These are phyloP conservation scores for Hipposideros larvatus DNA, from an alignment of 2,797 vertebrate genomes.

Conservation along the genomic window DNA sequence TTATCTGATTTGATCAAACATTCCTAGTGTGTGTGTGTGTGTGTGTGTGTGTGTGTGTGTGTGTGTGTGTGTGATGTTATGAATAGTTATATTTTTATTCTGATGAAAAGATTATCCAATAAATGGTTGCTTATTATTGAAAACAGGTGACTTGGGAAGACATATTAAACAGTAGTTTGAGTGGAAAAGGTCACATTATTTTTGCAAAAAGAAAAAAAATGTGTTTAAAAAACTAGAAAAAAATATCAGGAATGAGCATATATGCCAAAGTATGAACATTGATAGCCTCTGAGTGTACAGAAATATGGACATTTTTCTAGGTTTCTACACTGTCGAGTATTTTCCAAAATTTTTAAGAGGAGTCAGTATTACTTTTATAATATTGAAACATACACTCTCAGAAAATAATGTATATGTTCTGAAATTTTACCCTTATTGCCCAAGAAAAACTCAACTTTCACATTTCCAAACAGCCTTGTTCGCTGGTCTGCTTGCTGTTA, in stretches of 20 bases:
- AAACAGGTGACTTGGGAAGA: not conserved
- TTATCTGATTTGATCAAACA: not conserved
- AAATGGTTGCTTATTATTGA: not conserved
- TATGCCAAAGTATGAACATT: not conserved
- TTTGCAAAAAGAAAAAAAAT: not conserved
- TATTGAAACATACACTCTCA: not conserved
- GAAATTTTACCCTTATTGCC: not conserved
- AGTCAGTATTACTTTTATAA: not conserved
- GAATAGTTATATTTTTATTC: not conserved
- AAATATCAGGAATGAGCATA: not conserved
- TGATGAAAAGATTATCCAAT: not conserved
- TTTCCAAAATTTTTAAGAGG: not conserved
- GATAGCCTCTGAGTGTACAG: not conserved
- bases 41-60: not conserved
- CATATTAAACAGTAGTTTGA: not conserved
- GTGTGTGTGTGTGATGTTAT: no score
- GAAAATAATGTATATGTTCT: not conserved
- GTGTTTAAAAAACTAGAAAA: not conserved
- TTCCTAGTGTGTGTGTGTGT: no score
- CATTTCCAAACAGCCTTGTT: not conserved
- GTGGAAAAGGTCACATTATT: not conserved
- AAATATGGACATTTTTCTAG: not conserved
- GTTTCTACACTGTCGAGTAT: not conserved
- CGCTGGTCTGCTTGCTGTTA: not conserved
- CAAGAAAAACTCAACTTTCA: not conserved